Evolutionary conservation across 2,888 invertebrate genomes (phyloP).

Genomic region (Cosmia pyralina): DNA sequence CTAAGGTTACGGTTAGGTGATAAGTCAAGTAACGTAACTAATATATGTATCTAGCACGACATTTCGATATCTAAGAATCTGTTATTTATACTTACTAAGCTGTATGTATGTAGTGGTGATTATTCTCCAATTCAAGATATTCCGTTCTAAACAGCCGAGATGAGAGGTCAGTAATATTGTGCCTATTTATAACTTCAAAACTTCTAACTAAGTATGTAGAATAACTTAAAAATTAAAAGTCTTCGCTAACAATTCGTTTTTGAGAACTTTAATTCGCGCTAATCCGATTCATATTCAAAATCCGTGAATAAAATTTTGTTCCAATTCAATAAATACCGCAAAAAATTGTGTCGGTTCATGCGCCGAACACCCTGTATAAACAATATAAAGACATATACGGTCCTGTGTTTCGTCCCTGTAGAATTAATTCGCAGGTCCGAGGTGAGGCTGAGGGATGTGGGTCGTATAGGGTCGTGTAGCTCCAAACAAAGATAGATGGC

Average conservation of each 20-base stretch:
- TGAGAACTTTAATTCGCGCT: background rate
- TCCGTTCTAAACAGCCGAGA: background rate
- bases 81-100: background rate
- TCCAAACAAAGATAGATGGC: constrained; percentile 47
- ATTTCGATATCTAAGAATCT: background rate
- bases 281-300: constrained; percentile 19
- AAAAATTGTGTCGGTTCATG: too few relatives aligned
- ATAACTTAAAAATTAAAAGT: background rate
- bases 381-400: constrained; percentile 36
- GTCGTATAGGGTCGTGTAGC: constrained; percentile 30
- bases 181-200: background rate
- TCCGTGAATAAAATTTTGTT: constrained; percentile 18
- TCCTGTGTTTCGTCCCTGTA: constrained; percentile 6
- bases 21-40: background rate
- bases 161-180: background rate
- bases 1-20: background rate
- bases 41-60: background rate
- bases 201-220: background rate
- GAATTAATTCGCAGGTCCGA: constrained; percentile 51
- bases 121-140: background rate
- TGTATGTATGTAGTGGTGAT: background rate
- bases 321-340: constrained; percentile 22
- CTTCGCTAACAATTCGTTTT: background rate
- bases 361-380: too few relatives aligned
- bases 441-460: constrained; percentile 25